Evolutionary conservation across 2,888 invertebrate genomes (phyloP).

Genomic region (Cacoxenus indagator): DNA sequence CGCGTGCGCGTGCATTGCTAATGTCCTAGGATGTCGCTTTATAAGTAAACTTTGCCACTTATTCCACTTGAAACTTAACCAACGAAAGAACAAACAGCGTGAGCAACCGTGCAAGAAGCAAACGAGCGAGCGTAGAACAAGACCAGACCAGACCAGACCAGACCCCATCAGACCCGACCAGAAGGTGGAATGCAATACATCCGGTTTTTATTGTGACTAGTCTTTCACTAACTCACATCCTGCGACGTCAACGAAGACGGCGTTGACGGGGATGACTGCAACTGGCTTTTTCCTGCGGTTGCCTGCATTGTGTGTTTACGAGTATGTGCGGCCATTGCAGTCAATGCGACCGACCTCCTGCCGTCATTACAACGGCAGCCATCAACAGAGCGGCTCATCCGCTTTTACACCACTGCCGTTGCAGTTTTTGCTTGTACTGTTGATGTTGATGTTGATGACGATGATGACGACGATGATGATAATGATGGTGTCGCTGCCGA

Average conservation of each 20-base stretch:
- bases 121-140: background rate
- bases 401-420: background rate
- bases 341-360: background rate
- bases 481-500: background rate
- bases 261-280: background rate
- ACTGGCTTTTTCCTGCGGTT: constrained; percentile 1
- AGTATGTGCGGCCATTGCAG: background rate
- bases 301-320: background rate
- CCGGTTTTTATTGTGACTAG: constrained; percentile 6
- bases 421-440: background rate
- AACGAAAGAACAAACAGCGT: background rate
- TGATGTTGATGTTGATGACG: background rate
- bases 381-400: background rate
- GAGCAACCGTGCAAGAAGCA: background rate
- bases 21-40: constrained; percentile 20
- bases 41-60: constrained; percentile 17
- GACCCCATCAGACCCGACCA: background rate
- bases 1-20: background rate
- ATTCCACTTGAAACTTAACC: constrained; percentile 15
- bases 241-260: background rate
- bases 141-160: background rate
- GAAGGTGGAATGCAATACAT: background rate
- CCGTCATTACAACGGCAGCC: background rate
- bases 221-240: background rate
- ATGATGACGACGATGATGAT: background rate